Evolutionary conservation across 92 coral and sea anemone species (phyloP).

Genomic region (Diadumene lineata): DNA sequence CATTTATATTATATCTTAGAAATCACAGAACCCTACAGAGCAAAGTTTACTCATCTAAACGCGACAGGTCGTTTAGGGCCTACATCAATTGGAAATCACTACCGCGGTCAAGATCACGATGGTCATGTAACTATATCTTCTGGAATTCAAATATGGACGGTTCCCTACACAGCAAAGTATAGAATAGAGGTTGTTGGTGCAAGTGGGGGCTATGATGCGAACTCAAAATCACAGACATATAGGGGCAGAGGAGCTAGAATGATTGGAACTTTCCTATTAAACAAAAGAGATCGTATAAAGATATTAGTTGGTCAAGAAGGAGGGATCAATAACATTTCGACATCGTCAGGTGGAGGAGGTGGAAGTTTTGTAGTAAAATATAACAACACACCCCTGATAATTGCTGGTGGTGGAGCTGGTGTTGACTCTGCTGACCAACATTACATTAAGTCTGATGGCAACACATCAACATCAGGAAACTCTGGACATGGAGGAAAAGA

Average conservation of each 20-base stretch:
- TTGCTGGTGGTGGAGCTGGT: conserved; percentile 65
- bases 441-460: conserved; percentile 34
- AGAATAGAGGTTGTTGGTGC: conserved; percentile 46
- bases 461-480: conserved; percentile 42
- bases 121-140: conserved; percentile 26
- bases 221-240: conserved; percentile 7
- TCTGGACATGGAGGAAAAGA: conserved; percentile 32
- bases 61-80: conserved; percentile 29
- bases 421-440: conserved; percentile 2
- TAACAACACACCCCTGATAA: conserved; percentile 39
- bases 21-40: not conserved
- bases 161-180: conserved; percentile 28
- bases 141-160: conserved; percentile 49
- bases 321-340: conserved; percentile 1
- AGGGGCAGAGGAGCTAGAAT: conserved; percentile 59
- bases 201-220: conserved; percentile 7
- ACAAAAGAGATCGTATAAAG: conserved; percentile 42
- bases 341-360: conserved; percentile 51
- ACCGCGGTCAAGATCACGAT: conserved; percentile 38
- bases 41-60: conserved; percentile 6
- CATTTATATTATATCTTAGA: not conserved
- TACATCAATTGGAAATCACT: conserved; percentile 27
- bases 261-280: conserved; percentile 49
- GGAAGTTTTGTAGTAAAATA: conserved; percentile 44
- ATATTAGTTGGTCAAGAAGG: conserved; percentile 65